These are phyloP conservation scores for Cygnus buccinator DNA, from an alignment of 2,113 vertebrate genomes.

Conservation along the genomic window DNA sequence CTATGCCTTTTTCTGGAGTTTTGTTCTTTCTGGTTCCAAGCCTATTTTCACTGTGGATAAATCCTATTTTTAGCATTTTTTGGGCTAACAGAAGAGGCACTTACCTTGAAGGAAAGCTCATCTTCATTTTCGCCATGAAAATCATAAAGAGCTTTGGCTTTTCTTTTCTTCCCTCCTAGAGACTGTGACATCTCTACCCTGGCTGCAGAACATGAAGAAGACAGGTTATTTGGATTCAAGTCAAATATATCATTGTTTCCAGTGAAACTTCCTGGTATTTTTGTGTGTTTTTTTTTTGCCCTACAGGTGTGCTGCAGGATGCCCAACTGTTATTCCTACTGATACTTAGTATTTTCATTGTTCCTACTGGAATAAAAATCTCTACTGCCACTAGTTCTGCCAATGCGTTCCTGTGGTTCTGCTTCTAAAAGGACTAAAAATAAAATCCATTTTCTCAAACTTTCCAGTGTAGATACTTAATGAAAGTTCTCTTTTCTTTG, in stretches of 20 bases:
- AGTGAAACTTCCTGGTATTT: background rate
- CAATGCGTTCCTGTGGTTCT: background rate
- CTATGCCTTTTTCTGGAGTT: background rate
- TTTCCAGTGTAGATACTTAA: background rate
- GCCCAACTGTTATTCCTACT: background rate
- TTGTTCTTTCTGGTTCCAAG: background rate
- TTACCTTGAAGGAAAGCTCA: conserved; percentile 92
- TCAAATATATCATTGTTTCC: background rate
- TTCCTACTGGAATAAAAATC: background rate
- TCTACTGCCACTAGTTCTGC: background rate
- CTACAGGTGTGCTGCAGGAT: background rate
- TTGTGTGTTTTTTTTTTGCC: background rate
- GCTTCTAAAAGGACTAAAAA: background rate
- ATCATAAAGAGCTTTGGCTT: conserved; percentile 85
- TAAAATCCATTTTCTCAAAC: background rate
- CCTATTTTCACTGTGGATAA: background rate
- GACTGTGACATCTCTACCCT: conserved; percentile 40
- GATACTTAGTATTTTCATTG: background rate
- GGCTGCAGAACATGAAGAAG: conserved; percentile 55
- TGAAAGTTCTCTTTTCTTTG: background rate
- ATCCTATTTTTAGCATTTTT: background rate
- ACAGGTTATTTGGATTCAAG: background rate
- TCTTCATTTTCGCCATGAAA: conserved; percentile 87
- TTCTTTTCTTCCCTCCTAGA: conserved; percentile 56
- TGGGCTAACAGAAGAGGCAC: background rate